Evolutionary conservation across 2,113 vertebrate genomes (phyloP), one percentile per base, ranked within the genome.

Genomic region (Sceloporus undulatus): DNA sequence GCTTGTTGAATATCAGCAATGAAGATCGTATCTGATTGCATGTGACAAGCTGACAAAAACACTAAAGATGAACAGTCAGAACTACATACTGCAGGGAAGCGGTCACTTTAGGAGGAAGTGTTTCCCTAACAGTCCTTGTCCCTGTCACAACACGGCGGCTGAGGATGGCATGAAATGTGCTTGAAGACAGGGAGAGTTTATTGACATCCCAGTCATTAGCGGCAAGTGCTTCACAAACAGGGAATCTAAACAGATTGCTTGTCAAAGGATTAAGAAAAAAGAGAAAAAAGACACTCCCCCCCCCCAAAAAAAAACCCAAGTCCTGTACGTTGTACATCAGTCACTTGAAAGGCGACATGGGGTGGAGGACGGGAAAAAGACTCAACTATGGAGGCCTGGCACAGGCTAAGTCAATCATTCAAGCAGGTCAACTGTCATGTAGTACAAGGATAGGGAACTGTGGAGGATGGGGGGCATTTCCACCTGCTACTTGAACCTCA

Each of bases 1-100:
- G 85, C 82, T 85, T 38, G 27, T 84, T 82, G 90, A 79, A 90
- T 0, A 73, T 86, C 62, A 89, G 83, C 81, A 73, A 91, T 79
- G 90, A 85, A 92, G 88, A 27, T 0, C 89, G 78, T 59, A 68
- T 82, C 38, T 11, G 93, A 91, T 84, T 68, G 87, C 62, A 68
- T 42, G 18, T 83, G 89, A 92, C 59, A 62, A 92, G 27, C 14
- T 86, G 85, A 71, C 9, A 87, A 77, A 87, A 73, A 87, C 77
- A 48, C 65, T 86, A 16, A 80, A 89, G 79, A 71, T 5, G 4
- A 27, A 89, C 13, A 78, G 74, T 68, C 0, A 65, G 4, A 70
- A 80, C 74, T 1, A 65, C 1, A 1, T 0, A 1, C 18, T n/a
- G 4, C 0, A 34, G 74, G 0, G 27, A 86, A 89, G 86, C 56